Evolutionary conservation across 92 coral and sea anemone species (phyloP), one percentile per base, ranked within the genome.

Genomic region (Desmophyllum pertusum): DNA sequence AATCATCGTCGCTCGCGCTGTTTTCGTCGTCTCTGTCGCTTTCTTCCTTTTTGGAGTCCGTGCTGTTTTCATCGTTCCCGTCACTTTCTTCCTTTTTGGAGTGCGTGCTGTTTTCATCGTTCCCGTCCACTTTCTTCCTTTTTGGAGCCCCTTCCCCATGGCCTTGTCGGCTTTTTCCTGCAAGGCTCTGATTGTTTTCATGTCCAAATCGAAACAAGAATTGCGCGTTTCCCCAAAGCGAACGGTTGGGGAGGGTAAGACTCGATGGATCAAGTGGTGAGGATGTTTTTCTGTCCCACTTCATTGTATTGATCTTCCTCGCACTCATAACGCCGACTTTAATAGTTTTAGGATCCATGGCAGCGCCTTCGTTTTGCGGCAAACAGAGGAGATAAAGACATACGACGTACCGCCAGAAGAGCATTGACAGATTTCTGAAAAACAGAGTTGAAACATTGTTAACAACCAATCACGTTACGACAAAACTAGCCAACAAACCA

Each of bases 401-500:
- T 94, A 23, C 98, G 90, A 25, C 98, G 89, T 8, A 94, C 95
- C 19, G 98, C 98, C 75, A 94, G 89, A 21, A 94, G 88, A 18
- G 98, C 98, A 80, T 94, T 92, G 68, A 94, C 92, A 38, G 98
- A 94, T 94, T 94, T 94, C 98, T 94, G 86, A 67, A 33, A n/a
- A 80, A 63, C 15, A 36, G 18, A 43, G 30, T 8, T 33, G 6
- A 13, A 43, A 29, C 21, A 43, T 33, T 11, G 4, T 6, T 29
- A n/a, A n/a, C n/a, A n/a, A n/a, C n/a, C n/a, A n/a, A n/a, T n/a
- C n/a, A n/a, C n/a, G n/a, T n/a, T n/a, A n/a, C n/a, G n/a, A n/a
- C n/a, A n/a, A n/a, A n/a, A n/a, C n/a, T n/a, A n/a, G n/a, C n/a
- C n/a, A n/a, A n/a, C n/a, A n/a, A n/a, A n/a, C n/a, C n/a, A n/a